These are phyloP conservation scores for Gopherus flavomarginatus DNA, from an alignment of 2,113 vertebrate genomes.

Conservation along the genomic window DNA sequence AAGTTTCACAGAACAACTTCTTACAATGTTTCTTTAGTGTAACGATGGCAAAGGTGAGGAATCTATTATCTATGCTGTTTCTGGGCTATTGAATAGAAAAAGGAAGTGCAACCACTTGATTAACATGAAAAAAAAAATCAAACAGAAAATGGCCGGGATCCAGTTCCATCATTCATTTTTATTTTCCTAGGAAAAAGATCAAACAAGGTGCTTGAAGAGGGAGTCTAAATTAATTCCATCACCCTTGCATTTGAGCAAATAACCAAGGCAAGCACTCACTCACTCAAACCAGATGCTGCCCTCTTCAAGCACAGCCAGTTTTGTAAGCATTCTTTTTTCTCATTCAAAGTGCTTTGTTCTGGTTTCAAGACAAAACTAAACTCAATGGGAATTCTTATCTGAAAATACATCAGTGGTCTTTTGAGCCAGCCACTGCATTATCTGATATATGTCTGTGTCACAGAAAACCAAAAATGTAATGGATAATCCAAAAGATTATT, in stretches of 20 bases:
- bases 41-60: not conserved
- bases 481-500: not conserved
- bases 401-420: not conserved
- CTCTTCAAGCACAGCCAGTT: not conserved
- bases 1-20: not conserved
- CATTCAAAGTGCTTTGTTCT: not conserved
- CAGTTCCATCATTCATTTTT: not conserved
- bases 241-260: not conserved
- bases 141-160: not conserved
- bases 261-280: not conserved
- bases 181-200: constrained; percentile 18
- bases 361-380: not conserved
- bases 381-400: not conserved
- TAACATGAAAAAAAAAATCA: not conserved
- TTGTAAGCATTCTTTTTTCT: not conserved
- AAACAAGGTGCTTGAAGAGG: constrained; percentile 39
- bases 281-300: not conserved
- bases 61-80: not conserved
- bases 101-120: not conserved
- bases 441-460: not conserved
- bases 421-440: not conserved
- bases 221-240: not conserved
- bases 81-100: constrained; percentile 10
- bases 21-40: not conserved
- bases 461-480: not conserved